Conservation (phyloP, 1,140 invertebrate genomes). For the Kradibia gibbosae region DNA sequence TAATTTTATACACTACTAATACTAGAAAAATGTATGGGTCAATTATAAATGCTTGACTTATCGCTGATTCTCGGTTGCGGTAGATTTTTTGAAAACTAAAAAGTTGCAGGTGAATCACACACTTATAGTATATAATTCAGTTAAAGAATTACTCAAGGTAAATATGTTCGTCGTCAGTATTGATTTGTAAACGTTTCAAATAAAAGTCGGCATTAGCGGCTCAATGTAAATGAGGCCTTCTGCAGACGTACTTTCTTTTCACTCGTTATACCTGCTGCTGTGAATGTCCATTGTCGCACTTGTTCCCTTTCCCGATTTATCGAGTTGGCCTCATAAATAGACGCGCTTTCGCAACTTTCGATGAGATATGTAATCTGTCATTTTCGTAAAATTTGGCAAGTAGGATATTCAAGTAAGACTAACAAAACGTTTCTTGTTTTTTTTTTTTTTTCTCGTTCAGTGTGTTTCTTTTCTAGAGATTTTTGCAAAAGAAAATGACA, state of each 20-base stretch:
- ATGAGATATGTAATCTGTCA: conserved; percentile 53
- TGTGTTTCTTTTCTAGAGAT: conserved; percentile 32
- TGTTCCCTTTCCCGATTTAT: background rate
- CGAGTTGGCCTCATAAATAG: background rate
- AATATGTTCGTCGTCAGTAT: no score
- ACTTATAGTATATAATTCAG: no score
- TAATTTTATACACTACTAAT: no score
- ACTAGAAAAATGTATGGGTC: no score
- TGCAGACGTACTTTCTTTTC: background rate
- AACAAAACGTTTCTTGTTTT: conserved; percentile 33
- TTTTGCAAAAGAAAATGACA: conserved; percentile 28
- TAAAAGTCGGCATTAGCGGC: conserved; percentile 1
- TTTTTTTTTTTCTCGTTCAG: background rate
- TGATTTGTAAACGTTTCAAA: no score
- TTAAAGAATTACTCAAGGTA: no score
- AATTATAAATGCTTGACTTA: no score
- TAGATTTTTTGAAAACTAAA: no score
- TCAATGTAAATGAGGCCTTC: conserved; percentile 12
- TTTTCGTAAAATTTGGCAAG: conserved; percentile 33
- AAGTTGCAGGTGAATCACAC: no score
- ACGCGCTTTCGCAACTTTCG: background rate
- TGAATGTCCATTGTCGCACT: background rate
- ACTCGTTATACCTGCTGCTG: background rate
- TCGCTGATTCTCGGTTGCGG: no score
- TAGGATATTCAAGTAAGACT: conserved; percentile 20